Evolutionary conservation across 2,113 vertebrate genomes (phyloP), one percentile per base, ranked within the genome.

Genomic region (Tringa solitaria): DNA sequence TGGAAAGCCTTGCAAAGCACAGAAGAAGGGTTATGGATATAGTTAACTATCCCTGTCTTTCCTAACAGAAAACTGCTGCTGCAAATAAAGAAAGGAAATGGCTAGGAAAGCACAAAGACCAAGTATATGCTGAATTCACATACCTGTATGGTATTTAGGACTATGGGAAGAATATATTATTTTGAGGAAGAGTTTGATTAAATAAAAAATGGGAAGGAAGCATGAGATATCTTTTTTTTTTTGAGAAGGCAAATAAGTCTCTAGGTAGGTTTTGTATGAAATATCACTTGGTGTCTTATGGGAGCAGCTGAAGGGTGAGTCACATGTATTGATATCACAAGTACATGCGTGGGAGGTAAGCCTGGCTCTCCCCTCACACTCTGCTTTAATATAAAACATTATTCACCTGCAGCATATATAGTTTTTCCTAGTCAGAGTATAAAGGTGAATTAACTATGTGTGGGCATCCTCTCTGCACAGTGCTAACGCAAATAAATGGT

Each of bases 311-410:
- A 95, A 91, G 68, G 24, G 39, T 95, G 94, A 94, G 91, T 95
- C 94, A 93, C 80, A 46, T 72, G 72, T 84, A 94, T 89, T 93
- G 89, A 41, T 92, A 89, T 83, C 86, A 69, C 41, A 89, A 82
- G 84, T 69, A 74, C 3, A 12, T 70, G 87, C 2, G 87, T 92
- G 75, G 95, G 91, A 93, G 84, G 89, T 68, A 89, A 96, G 74
- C 77, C 68, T 76, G 61, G 63, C 69, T 96, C 91, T 95, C 3
- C 0, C 24, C 69, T 91, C 74, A 7, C 32, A 30, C 35, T 74
- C 70, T 67, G 76, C 69, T 96, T 84, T 93, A 96, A 89, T 93
- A 95, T 35, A 83, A 95, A 89, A 77, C 54, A 90, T 93, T 93
- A 84, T 88, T 94, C 77, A 92, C 70, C 89, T 87, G 39, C 80